These are phyloP conservation scores for Bos indicus DNA, from an alignment of 2,113 vertebrate genomes.

Conservation along the genomic window DNA sequence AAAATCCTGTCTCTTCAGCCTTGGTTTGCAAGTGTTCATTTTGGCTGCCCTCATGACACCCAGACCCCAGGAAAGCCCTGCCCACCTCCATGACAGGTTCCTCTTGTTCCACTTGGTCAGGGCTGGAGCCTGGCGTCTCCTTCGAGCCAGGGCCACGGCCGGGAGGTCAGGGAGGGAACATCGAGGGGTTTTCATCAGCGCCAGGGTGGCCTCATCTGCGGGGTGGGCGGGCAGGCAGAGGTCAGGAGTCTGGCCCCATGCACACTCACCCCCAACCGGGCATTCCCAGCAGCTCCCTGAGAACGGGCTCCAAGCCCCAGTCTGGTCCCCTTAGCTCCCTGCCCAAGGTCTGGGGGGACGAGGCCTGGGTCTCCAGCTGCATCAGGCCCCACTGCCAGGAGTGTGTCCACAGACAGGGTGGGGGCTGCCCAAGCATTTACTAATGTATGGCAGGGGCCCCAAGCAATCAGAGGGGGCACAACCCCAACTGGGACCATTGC, in stretches of 20 bases:
- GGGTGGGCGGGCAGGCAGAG: rapidly evolving
- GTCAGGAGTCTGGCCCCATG: not conserved
- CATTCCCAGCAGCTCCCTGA: not conserved
- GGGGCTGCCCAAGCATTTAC: too few species aligned
- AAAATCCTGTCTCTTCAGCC: rapidly evolving
- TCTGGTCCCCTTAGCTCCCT: rapidly evolving
- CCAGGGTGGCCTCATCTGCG: constrained; percentile 90
- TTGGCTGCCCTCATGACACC: rapidly evolving
- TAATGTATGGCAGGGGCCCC: rapidly evolving
- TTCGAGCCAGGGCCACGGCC: constrained; percentile 64
- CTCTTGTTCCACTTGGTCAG: constrained; percentile 93
- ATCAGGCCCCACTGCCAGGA: not conserved
- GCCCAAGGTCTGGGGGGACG: rapidly evolving
- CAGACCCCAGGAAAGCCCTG: rapidly evolving
- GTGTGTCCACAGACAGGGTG: rapidly evolving
- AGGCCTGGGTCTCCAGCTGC: not conserved
- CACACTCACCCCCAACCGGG: rapidly evolving
- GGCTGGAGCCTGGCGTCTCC: constrained; percentile 77
- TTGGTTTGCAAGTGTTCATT: rapidly evolving
- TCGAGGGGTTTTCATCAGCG: constrained; percentile 95
- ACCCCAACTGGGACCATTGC: rapidly evolving
- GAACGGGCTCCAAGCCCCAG: not conserved
- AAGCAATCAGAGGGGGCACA: rapidly evolving
- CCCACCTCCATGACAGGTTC: constrained; percentile 97
- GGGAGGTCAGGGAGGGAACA: constrained; percentile 94